Conservation (phyloP, 2,797 vertebrate genomes). For the Phrynocephalus guinanensis region DNA sequence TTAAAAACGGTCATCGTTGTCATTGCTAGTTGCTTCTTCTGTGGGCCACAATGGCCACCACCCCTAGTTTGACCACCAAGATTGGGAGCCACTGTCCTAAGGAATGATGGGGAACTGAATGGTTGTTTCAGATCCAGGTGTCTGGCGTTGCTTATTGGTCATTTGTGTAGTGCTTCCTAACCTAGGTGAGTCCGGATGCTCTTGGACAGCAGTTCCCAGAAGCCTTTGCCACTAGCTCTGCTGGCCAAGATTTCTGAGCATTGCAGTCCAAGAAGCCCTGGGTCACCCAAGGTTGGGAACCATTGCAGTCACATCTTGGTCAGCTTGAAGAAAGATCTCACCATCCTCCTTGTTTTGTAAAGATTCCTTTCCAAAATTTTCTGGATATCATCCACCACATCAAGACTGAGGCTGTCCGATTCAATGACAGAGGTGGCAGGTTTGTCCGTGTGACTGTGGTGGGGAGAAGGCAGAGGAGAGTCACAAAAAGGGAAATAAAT, state of each 20-base stretch:
- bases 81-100: too few species aligned
- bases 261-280: too few species aligned
- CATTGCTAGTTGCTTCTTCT: too few species aligned
- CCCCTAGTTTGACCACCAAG: too few species aligned
- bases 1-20: too few species aligned
- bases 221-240: too few species aligned
- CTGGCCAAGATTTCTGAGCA: too few species aligned
- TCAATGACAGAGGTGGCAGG: conserved; percentile 69
- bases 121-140: not conserved
- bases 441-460: conserved; percentile 59
- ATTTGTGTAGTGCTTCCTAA: not conserved
- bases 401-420: conserved; percentile 46
- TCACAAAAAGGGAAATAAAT: not conserved
- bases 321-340: conserved; percentile 51
- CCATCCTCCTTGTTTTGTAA: conserved; percentile 83
- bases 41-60: too few species aligned
- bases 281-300: too few species aligned
- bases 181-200: too few species aligned
- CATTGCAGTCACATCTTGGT: not conserved
- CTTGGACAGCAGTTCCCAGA: too few species aligned
- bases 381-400: conserved; percentile 82
- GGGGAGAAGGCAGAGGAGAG: not conserved
- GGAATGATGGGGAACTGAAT: too few species aligned
- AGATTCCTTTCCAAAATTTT: conserved; percentile 84
- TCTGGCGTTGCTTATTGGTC: not conserved